Percentiles rank a stretch among this genome's conserved stretches.
Conservation (phyloP, 2,797 vertebrate genomes). For the Scolopax rusticola region DNA sequence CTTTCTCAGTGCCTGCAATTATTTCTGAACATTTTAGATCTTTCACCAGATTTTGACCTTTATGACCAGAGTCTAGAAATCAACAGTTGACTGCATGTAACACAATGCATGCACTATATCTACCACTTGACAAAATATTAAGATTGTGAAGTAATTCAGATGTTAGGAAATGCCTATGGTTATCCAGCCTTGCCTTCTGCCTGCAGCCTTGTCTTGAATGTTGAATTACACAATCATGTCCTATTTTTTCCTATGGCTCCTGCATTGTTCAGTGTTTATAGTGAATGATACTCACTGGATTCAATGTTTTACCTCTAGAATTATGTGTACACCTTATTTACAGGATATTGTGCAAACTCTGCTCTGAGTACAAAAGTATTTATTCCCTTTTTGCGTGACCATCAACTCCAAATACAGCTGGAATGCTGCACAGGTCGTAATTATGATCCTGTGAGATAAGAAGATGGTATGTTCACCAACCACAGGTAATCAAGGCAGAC, state of each 20-base stretch:
- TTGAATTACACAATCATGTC: not conserved
- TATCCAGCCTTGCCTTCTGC: not conserved
- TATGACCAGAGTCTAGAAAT: not conserved
- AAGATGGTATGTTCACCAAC: not conserved
- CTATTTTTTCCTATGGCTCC: not conserved
- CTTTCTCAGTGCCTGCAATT: not conserved
- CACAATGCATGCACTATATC: too few species aligned
- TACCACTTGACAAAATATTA: not conserved
- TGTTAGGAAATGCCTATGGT: not conserved
- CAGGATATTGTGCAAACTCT: not conserved
- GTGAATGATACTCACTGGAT: not conserved
- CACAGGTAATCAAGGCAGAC: not conserved
- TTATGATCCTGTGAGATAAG: conserved; percentile 34
- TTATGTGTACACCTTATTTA: not conserved
- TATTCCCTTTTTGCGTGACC: not conserved
- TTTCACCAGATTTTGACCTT: not conserved
- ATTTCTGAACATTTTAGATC: not conserved
- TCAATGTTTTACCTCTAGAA: not conserved
- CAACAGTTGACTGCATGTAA: not conserved
- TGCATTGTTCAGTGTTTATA: not conserved
- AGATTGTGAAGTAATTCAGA: not conserved
- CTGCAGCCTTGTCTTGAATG: not conserved
- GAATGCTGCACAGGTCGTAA: not conserved
- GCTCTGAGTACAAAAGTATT: not conserved
- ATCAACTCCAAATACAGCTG: not conserved